Evolutionary conservation across 1,140 invertebrate genomes (phyloP).

Genomic region (Megathymus violae): DNA sequence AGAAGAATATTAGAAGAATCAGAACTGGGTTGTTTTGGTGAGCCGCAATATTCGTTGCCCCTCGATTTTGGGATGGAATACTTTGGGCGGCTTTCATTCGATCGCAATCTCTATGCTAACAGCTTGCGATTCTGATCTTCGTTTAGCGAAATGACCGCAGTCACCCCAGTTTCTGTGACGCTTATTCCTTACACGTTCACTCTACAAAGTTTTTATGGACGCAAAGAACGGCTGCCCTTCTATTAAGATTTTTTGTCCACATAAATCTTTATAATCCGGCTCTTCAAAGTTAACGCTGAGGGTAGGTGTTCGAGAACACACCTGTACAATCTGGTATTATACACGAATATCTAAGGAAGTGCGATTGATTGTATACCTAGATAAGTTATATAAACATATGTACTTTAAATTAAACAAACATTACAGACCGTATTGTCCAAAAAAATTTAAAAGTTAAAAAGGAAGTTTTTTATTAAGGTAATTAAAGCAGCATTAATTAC

Average conservation of each 20-base stretch:
- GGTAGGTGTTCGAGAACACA: not conserved
- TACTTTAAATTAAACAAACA: too few relatives aligned
- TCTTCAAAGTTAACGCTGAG: slow-evolving; percentile 13
- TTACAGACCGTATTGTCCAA: too few relatives aligned
- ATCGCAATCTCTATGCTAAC: slow-evolving; percentile 83
- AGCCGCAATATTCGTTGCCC: slow-evolving; percentile 73
- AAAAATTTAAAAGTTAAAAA: too few relatives aligned
- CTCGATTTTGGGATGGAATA: slow-evolving; percentile 78
- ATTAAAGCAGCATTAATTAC: too few relatives aligned
- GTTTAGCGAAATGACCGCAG: slow-evolving; percentile 83
- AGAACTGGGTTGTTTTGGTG: slow-evolving; percentile 68
- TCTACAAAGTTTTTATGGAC: slow-evolving; percentile 79
- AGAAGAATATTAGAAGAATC: slow-evolving; percentile 69
- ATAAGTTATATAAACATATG: too few relatives aligned
- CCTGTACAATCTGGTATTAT: too few relatives aligned
- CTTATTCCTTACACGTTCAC: slow-evolving; percentile 81
- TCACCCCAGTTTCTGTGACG: slow-evolving; percentile 73
- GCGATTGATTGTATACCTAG: too few relatives aligned
- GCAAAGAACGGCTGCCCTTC: slow-evolving; percentile 61
- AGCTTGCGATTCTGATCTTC: slow-evolving; percentile 83
- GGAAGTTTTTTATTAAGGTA: too few relatives aligned
- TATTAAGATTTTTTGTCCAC: slow-evolving; percentile 61
- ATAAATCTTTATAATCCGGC: slow-evolving; percentile 51
- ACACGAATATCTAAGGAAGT: too few relatives aligned
- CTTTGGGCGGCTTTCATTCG: slow-evolving; percentile 78